Evolutionary conservation across 1,140 invertebrate species (phyloP).

Genomic region (Brachionus angularis): DNA sequence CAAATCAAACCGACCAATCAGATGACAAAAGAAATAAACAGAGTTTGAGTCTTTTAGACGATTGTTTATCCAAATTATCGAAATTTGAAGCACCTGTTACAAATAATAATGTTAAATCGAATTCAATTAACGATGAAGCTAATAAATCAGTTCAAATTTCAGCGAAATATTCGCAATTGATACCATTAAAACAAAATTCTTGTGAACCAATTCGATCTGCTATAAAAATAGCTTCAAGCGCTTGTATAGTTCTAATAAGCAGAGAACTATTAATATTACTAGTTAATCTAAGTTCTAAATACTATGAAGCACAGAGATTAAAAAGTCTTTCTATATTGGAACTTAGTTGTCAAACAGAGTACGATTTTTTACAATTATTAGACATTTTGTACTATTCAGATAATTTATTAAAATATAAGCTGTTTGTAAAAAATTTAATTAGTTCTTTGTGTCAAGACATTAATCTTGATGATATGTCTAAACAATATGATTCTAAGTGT

Average conservation of each 20-base stretch:
- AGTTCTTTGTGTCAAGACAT: not conserved
- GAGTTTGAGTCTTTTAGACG: slow-evolving; percentile 3
- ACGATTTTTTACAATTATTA: slow-evolving; percentile 4
- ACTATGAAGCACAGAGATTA: not conserved
- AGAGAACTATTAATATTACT: not conserved
- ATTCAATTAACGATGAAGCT: too few relatives aligned
- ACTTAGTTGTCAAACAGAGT: not conserved
- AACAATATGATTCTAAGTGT: slow-evolving; percentile 14
- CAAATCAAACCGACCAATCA: not conserved
- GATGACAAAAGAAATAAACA: not conserved
- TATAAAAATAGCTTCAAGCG: not conserved
- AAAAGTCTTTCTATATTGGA: not conserved
- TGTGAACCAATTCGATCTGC: not conserved
- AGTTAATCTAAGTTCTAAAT: not conserved
- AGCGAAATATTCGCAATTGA: not conserved
- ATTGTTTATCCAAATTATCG: slow-evolving; percentile 1
- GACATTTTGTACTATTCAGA: slow-evolving; percentile 7
- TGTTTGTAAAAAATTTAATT: slow-evolving; percentile 20
- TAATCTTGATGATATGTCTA: not conserved
- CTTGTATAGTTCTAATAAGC: not conserved
- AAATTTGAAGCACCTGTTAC: not conserved
- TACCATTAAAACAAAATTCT: not conserved
- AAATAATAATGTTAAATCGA: not conserved
- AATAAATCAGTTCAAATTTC: too few relatives aligned
- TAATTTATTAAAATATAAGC: slow-evolving; percentile 12